A percentile compares a stretch with the other conserved stretches of the same genome.
Conservation (phyloP, 1,140 invertebrate species). For the Scaptomyza graminum region DNA sequence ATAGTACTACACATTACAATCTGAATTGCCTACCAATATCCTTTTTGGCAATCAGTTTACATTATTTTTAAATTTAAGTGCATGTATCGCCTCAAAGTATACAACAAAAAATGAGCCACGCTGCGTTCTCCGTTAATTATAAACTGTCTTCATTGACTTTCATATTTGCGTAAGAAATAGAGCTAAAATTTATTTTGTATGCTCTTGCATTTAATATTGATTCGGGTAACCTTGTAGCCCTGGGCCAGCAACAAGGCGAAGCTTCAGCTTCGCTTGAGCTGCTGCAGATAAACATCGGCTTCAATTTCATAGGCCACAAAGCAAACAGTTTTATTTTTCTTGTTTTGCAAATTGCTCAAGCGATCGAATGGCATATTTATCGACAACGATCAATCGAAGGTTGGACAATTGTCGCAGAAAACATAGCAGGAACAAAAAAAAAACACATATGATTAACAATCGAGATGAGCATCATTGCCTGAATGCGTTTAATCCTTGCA, state of each 20-base stretch:
- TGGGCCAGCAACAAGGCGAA: constrained; percentile 24
- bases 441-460: constrained; percentile 48
- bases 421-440: constrained; percentile 9
- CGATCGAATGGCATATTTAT: constrained; percentile 50
- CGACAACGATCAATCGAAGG: constrained; percentile 53
- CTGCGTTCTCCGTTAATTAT: no score
- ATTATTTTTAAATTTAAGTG: background rate
- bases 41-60: no score
- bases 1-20: no score
- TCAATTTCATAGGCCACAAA: constrained; percentile 79
- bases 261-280: constrained; percentile 21
- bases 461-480: constrained; percentile 67
- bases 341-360: constrained; percentile 43
- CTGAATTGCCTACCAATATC: no score
- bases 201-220: background rate
- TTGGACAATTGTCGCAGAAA: constrained; percentile 57
- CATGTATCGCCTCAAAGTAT: constrained; percentile 4
- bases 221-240: constrained; percentile 29
- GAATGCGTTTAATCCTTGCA: constrained; percentile 75
- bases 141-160: no score
- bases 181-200: background rate
- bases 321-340: constrained; percentile 58
- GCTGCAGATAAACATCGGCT: constrained; percentile 67
- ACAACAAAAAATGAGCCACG: background rate
- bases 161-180: background rate